These are phyloP conservation scores for Actinia tenebrosa DNA, from an alignment of 64 coral and sea anemone species.

Conservation along the genomic window DNA sequence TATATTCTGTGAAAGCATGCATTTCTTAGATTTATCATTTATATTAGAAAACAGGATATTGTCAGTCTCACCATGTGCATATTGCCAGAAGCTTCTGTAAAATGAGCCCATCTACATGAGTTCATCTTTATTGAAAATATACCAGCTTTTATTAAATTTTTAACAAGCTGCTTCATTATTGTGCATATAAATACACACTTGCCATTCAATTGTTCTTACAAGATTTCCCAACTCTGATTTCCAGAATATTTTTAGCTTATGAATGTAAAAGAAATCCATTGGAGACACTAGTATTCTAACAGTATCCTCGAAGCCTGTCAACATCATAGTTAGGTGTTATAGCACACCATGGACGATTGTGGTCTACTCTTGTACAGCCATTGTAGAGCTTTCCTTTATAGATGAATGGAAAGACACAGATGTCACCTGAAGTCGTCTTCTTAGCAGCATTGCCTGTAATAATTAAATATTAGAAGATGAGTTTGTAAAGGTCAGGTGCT, in stretches of 20 bases:
- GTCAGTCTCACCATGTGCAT: too few species aligned
- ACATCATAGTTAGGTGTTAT: slow-evolving; percentile 55
- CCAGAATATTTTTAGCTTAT: too few species aligned
- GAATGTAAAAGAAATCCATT: neutral
- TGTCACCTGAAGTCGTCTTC: slow-evolving; percentile 29
- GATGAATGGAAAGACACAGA: slow-evolving; percentile 56
- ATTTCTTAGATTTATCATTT: neutral
- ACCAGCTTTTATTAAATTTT: too few species aligned
- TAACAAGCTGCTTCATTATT: too few species aligned
- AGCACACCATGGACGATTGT: slow-evolving; percentile 53
- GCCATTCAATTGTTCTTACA: too few species aligned
- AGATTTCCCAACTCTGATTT: too few species aligned
- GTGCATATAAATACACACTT: too few species aligned
- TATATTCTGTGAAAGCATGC: neutral
- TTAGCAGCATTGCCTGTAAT: slow-evolving; percentile 11
- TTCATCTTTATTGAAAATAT: too few species aligned
- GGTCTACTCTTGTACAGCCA: slow-evolving; percentile 26
- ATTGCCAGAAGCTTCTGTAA: too few species aligned
- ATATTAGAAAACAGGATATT: too few species aligned
- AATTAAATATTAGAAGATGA: neutral
- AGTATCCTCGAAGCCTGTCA: slow-evolving; percentile 42
- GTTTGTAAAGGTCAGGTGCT: neutral
- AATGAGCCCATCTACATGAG: too few species aligned
- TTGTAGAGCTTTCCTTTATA: slow-evolving; percentile 42
- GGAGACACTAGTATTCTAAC: neutral